Percentiles rank a stretch among this genome's conserved stretches.
Evolutionary conservation across 2,797 vertebrate genomes (phyloP).

Genomic region (Anolis apletophallus): DNA sequence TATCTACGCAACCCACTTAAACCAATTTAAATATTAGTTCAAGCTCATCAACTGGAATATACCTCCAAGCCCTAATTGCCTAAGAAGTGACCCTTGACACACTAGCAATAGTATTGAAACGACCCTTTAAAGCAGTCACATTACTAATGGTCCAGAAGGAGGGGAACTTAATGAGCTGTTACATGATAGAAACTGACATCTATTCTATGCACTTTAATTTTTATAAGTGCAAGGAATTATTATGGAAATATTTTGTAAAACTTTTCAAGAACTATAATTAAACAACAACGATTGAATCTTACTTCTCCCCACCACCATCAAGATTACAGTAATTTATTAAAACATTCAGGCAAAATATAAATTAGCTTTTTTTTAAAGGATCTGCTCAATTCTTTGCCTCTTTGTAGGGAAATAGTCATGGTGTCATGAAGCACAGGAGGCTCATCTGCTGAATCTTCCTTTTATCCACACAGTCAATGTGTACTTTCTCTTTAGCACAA

Average conservation of each 20-base stretch:
- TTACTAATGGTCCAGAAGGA: conserved; percentile 68
- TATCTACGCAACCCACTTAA: conserved; percentile 37
- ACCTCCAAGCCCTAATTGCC: conserved; percentile 42
- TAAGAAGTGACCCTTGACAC: conserved; percentile 33
- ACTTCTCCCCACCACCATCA: not conserved
- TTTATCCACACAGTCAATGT: conserved; percentile 17
- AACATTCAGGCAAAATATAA: conserved; percentile 26
- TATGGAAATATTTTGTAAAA: conserved; percentile 18
- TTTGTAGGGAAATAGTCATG: conserved; percentile 46
- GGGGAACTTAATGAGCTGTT: conserved; percentile 54
- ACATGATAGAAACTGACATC: conserved; percentile 49
- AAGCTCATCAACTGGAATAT: conserved; percentile 60
- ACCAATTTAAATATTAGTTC: conserved; percentile 66
- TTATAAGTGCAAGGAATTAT: conserved; percentile 42
- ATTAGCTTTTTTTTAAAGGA: not conserved
- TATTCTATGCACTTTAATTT: conserved; percentile 34
- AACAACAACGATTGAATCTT: not conserved
- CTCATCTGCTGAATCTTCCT: conserved; percentile 36
- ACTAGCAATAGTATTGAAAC: conserved; percentile 16
- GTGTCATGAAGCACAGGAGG: conserved; percentile 10
- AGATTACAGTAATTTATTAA: conserved; percentile 27
- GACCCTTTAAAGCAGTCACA: conserved; percentile 53
- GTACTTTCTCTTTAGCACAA: conserved; percentile 9
- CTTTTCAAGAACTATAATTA: conserved; percentile 29
- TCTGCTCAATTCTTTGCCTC: not conserved